phyloP scores from a whole-genome alignment of 92 coral and sea anemone species.

The Epizoanthus stellaris region DNA sequence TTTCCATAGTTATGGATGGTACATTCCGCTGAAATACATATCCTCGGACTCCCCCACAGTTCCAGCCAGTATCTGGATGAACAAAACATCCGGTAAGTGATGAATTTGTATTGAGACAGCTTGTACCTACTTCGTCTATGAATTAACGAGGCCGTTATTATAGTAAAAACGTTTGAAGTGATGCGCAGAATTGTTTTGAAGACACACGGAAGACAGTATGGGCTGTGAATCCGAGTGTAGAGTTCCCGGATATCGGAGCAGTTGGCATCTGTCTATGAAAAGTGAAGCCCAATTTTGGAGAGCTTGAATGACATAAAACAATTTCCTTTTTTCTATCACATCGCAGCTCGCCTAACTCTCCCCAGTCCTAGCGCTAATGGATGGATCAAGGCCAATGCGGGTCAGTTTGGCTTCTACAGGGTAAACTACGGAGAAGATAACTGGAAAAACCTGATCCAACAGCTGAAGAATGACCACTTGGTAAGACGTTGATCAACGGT shows the following conservation, averaged over 20 bases:
- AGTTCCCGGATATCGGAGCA: no score
- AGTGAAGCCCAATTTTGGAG: no score
- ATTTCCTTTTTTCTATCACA: background rate
- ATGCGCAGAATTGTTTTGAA: no score
- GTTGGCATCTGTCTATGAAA: background rate
- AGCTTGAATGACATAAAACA: no score
- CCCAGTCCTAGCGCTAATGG: constrained; percentile 44
- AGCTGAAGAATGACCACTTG: constrained; percentile 80
- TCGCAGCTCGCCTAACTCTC: constrained; percentile 53
- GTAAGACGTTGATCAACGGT: constrained; percentile 34
- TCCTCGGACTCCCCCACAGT: constrained; percentile 73
- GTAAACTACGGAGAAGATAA: constrained; percentile 89
- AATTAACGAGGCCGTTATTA: no score
- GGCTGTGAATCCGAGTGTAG: no score
- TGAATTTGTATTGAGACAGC: background rate
- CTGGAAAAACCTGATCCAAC: constrained; percentile 85
- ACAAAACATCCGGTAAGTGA: constrained; percentile 73
- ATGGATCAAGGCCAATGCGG: constrained; percentile 96
- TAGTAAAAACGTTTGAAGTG: no score
- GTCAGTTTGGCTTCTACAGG: constrained; percentile 93
- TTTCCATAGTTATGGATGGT: constrained; percentile 73
- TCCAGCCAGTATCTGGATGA: constrained; percentile 81
- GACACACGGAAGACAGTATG: no score
- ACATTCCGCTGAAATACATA: constrained; percentile 86
- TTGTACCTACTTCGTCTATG: background rate